Percentiles rank a stretch among this genome's conserved stretches.
Evolutionary conservation across 2,797 vertebrate genomes (phyloP).

Genomic region (Macropus fuliginosus): DNA sequence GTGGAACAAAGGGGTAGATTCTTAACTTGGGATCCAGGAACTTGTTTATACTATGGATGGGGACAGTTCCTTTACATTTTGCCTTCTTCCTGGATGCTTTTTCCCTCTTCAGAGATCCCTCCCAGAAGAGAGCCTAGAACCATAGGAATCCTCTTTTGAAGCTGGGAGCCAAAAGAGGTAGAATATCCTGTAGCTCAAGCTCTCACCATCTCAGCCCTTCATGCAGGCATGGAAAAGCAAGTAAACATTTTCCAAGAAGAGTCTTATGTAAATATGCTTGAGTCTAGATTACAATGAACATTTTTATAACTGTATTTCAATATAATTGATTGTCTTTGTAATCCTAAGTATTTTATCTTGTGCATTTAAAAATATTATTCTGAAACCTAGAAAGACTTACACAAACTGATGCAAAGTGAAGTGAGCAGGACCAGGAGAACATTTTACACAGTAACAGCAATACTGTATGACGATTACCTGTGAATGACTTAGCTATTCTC

Average conservation of each 20-base stretch:
- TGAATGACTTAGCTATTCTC: too few species aligned
- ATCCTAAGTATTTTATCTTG: neutral
- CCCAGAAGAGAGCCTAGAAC: neutral
- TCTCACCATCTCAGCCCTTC: neutral
- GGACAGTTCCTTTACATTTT: neutral
- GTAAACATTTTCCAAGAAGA: neutral
- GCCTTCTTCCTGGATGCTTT: neutral
- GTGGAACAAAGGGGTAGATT: neutral
- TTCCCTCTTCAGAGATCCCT: neutral
- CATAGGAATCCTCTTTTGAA: neutral
- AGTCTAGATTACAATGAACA: neutral
- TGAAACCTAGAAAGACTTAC: neutral
- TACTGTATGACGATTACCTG: too few species aligned
- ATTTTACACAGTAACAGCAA: too few species aligned
- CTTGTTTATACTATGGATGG: neutral
- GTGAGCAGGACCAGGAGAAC: too few species aligned
- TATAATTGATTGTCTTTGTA: neutral
- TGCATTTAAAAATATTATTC: neutral
- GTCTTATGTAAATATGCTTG: too few species aligned
- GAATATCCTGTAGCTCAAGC: neutral
- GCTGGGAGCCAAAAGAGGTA: neutral
- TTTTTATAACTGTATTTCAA: neutral
- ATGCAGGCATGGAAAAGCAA: neutral
- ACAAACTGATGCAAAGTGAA: too few species aligned
- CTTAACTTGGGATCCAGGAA: neutral